Conservation (phyloP, 2,113 vertebrate species). For the Neogale vison region DNA sequence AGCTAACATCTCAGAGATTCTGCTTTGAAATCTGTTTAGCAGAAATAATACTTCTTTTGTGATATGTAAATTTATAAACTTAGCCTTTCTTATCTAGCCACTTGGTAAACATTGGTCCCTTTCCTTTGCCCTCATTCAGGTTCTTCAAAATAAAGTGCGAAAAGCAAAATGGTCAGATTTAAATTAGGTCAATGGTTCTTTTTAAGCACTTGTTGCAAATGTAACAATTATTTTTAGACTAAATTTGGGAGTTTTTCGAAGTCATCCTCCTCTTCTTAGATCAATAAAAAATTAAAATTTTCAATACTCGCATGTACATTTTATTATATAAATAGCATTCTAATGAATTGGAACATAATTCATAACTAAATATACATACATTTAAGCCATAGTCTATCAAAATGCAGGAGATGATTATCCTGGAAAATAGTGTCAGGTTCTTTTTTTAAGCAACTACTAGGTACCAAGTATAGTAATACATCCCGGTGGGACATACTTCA, state of each 20-base stretch:
- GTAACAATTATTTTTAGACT: constrained; percentile 3
- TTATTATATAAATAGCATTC: background rate
- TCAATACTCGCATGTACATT: background rate
- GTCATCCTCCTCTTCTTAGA: background rate
- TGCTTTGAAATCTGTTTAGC: background rate
- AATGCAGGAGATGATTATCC: background rate
- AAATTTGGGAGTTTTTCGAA: background rate
- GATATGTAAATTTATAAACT: background rate
- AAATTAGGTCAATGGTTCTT: background rate
- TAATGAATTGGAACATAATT: background rate
- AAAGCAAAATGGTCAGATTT: background rate
- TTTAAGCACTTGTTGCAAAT: background rate
- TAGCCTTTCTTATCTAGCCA: background rate
- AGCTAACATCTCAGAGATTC: background rate
- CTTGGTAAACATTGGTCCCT: background rate
- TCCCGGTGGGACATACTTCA: background rate
- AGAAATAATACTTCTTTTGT: background rate
- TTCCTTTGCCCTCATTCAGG: background rate
- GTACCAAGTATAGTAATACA: background rate
- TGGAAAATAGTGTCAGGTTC: background rate
- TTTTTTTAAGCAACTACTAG: background rate
- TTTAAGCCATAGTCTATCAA: background rate
- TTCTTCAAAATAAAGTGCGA: constrained; percentile 7
- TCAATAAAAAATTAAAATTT: background rate
- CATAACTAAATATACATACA: background rate